These are phyloP conservation scores for Drosophila histrio DNA, from an alignment of 2,888 invertebrate genomes.

Conservation along the genomic window DNA sequence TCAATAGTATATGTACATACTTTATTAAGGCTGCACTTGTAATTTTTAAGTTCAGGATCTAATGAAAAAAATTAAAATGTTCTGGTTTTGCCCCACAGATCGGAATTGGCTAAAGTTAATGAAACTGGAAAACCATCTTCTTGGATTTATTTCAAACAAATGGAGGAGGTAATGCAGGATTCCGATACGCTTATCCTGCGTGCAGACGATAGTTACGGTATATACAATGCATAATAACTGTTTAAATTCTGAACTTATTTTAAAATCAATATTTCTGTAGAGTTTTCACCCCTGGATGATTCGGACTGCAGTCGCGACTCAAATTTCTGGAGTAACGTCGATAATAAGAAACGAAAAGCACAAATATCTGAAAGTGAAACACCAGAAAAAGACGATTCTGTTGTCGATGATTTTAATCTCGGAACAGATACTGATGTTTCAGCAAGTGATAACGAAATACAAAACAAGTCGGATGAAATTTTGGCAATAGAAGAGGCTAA, in stretches of 20 bases:
- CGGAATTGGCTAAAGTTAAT: slow-evolving; percentile 26
- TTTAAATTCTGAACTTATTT: background rate
- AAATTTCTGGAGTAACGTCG: background rate
- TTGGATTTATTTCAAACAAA: slow-evolving; percentile 47
- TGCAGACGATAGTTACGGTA: slow-evolving; percentile 35
- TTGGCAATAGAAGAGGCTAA: slow-evolving; percentile 27
- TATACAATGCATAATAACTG: too few relatives aligned
- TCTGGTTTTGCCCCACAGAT: slow-evolving; percentile 22
- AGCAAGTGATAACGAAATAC: too few relatives aligned
- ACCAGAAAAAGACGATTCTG: background rate
- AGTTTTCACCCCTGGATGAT: slow-evolving; percentile 26
- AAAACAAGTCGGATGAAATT: background rate
- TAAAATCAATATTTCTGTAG: background rate
- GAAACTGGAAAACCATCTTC: slow-evolving; percentile 23
- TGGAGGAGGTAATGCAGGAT: slow-evolving; percentile 43
- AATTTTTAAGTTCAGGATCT: too few relatives aligned
- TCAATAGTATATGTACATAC: too few relatives aligned
- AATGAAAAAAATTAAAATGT: too few relatives aligned
- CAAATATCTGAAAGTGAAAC: background rate
- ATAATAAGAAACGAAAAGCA: background rate
- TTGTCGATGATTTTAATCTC: background rate
- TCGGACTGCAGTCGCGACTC: slow-evolving; percentile 8
- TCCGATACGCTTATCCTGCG: slow-evolving; percentile 15
- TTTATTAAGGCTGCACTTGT: too few relatives aligned
- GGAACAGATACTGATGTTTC: background rate